Conservation (phyloP, 1,140 invertebrate species). For the Listronotus oregonensis region DNA sequence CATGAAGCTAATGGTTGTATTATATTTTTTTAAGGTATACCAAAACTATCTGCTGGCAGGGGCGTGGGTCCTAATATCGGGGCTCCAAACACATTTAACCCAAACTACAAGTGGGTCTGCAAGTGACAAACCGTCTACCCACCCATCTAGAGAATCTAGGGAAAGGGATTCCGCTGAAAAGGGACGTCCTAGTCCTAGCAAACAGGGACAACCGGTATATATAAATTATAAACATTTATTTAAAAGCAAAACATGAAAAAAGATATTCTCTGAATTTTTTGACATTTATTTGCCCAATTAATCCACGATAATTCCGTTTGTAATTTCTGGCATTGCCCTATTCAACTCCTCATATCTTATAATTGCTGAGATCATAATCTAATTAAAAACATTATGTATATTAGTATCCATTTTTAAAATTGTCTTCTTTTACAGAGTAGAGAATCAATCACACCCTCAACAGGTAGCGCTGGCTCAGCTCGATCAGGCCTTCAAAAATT, state of each 20-base stretch:
- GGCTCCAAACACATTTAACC: conserved; percentile 75
- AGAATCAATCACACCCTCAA: conserved; percentile 56
- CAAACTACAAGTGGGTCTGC: conserved; percentile 59
- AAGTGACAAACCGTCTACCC: conserved; percentile 22
- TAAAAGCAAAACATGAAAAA: no score
- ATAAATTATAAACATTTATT: background rate
- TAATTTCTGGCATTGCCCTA: no score
- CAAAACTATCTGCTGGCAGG: conserved; percentile 89
- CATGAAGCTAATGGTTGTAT: background rate
- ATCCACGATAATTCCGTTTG: no score
- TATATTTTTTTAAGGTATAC: conserved; percentile 65
- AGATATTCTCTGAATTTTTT: no score
- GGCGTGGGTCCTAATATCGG: conserved; percentile 83
- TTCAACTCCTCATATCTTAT: no score
- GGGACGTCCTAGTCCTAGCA: conserved; percentile 67
- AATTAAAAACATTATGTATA: background rate
- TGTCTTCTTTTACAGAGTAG: conserved; percentile 51
- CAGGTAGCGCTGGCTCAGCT: conserved; percentile 43
- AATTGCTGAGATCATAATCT: no score
- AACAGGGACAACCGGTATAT: conserved; percentile 48
- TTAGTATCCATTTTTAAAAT: background rate
- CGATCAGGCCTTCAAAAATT: conserved; percentile 53
- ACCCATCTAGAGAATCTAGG: conserved; percentile 43
- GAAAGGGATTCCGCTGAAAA: conserved; percentile 60
- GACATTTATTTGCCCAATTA: no score